phyloP scores from a whole-genome alignment of 2,113 vertebrate species.

The Peromyscus leucopus region DNA sequence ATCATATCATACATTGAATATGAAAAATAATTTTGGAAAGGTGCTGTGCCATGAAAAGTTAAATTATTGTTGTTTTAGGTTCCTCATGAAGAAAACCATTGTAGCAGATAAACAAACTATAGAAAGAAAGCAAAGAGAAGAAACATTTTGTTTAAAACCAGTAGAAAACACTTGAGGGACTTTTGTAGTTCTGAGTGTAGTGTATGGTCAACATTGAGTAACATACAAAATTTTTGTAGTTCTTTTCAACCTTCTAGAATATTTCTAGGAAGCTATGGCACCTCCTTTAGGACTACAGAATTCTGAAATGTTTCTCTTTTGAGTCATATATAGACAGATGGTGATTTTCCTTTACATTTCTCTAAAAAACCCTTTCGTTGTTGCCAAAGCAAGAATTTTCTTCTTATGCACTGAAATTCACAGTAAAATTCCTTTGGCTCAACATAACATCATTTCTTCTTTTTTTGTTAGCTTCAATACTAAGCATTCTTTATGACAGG shows the following conservation, averaged over 20 bases:
- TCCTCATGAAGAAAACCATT: neutral
- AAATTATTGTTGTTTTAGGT: neutral
- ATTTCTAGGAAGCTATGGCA: neutral
- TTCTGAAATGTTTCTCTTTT: conserved; percentile 8
- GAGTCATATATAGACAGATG: neutral
- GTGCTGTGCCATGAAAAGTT: neutral
- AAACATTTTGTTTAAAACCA: neutral
- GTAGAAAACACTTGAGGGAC: neutral
- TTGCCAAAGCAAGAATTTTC: conserved; percentile 21
- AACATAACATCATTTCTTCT: neutral
- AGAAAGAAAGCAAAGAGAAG: neutral
- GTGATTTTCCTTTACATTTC: neutral
- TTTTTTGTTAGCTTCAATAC: neutral
- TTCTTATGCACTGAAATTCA: conserved; percentile 14
- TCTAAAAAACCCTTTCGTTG: neutral
- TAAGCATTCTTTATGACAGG: neutral
- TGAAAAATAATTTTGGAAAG: conserved; percentile 51
- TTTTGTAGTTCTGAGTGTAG: conserved; percentile 1
- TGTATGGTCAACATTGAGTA: neutral
- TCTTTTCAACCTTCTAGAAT: neutral
- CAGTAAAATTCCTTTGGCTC: neutral
- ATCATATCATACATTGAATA: neutral
- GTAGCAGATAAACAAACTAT: neutral
- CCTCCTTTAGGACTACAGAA: neutral
- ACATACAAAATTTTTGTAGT: neutral